A percentile compares a stretch with the other conserved stretches of the same genome.
These are phyloP conservation scores for Xanthia icteritia DNA, from an alignment of 2,888 invertebrate species.

Conservation along the genomic window DNA sequence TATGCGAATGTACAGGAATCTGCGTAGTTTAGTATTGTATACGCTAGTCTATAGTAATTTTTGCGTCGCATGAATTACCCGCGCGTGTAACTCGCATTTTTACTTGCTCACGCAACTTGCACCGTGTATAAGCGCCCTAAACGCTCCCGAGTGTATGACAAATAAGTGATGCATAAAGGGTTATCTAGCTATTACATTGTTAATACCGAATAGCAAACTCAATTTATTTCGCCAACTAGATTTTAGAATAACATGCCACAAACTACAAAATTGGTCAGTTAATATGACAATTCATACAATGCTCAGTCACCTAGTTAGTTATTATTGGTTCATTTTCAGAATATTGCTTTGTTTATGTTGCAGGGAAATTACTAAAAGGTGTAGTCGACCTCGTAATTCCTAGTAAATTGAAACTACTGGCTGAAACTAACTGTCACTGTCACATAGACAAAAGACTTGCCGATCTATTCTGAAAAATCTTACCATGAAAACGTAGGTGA, in stretches of 20 bases:
- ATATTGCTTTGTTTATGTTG: slow-evolving; percentile 17
- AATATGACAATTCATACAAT: slow-evolving; percentile 14
- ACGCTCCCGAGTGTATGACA: not conserved
- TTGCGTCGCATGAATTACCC: not conserved
- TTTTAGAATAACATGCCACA: not conserved
- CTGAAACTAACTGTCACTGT: not conserved
- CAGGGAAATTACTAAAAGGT: not conserved
- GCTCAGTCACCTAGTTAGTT: not conserved
- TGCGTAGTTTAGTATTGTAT: not conserved
- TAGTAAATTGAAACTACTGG: not conserved
- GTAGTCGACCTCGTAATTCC: not conserved
- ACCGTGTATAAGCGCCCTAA: slow-evolving; percentile 1
- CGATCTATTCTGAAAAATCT: not conserved
- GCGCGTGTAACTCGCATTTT: not conserved
- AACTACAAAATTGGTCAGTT: slow-evolving; percentile 1
- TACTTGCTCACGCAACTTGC: too few relatives aligned
- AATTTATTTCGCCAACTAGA: slow-evolving; percentile 16
- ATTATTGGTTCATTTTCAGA: not conserved
- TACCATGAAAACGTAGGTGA: not conserved
- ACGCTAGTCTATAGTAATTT: not conserved
- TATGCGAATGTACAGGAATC: not conserved
- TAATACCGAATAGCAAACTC: not conserved
- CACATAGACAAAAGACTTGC: not conserved
- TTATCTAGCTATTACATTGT: not conserved
- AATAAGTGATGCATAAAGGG: not conserved